phyloP scores from a whole-genome alignment of 2,113 vertebrate genomes.

The Bambusicola thoracicus region DNA sequence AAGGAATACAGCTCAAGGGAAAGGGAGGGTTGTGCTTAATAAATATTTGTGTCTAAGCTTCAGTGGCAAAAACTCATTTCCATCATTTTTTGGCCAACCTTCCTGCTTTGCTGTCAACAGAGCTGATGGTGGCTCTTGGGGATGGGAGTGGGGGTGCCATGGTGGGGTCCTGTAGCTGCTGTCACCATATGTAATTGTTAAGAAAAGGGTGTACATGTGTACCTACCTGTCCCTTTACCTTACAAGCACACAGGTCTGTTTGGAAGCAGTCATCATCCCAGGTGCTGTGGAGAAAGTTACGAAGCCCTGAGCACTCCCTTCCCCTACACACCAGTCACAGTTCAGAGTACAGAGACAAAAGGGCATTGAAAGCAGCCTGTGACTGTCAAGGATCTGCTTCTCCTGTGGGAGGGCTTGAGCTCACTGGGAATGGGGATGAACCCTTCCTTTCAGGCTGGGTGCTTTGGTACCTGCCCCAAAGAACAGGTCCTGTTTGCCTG shows the following conservation, averaged over 20 bases:
- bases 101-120: not conserved
- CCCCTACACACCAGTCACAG: not conserved
- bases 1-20: not conserved
- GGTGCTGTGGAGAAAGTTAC: accelerated
- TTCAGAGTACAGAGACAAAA: not conserved
- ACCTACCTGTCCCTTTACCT: accelerated
- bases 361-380: not conserved
- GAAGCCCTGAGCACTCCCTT: not conserved
- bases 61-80: not conserved
- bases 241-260: accelerated
- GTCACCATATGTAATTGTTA: accelerated
- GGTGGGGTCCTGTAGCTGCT: not conserved
- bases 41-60: conserved; percentile 68
- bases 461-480: not conserved
- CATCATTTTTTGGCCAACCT: not conserved
- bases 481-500: not conserved
- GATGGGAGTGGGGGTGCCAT: accelerated
- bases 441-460: not conserved
- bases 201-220: not conserved
- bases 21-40: conserved; percentile 59
- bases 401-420: too few relatives aligned
- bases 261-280: not conserved
- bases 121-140: not conserved
- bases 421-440: accelerated
- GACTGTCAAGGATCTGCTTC: accelerated